A percentile compares a stretch with the other conserved stretches of the same genome.
Conservation (phyloP, 2,888 invertebrate genomes). For the Tethea ocularis region DNA sequence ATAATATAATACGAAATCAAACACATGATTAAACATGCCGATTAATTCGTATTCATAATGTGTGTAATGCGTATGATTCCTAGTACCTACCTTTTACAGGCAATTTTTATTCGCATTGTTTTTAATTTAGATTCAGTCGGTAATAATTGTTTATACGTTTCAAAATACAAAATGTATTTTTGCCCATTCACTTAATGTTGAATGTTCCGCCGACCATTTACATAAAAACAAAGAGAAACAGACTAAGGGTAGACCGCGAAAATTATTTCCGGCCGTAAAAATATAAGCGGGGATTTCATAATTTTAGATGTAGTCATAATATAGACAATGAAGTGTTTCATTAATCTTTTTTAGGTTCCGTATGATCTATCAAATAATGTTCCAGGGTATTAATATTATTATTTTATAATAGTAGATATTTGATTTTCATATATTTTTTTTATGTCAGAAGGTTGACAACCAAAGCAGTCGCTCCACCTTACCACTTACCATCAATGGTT, state of each 20-base stretch:
- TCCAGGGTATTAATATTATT: too few species aligned
- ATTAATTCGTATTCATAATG: too few species aligned
- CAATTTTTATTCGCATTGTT: background rate
- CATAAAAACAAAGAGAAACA: slow-evolving; percentile 48
- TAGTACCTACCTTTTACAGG: background rate
- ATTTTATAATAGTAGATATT: too few species aligned
- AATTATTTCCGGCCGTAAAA: slow-evolving; percentile 32
- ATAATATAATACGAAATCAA: too few species aligned
- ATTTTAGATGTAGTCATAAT: background rate
- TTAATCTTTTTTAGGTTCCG: background rate
- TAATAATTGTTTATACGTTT: slow-evolving; percentile 2
- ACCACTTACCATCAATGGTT: too few species aligned
- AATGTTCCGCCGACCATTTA: slow-evolving; percentile 42
- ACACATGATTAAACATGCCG: too few species aligned
- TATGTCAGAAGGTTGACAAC: too few species aligned
- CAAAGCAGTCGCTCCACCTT: too few species aligned
- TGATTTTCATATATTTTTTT: too few species aligned
- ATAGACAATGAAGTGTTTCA: background rate
- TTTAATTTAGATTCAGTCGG: background rate
- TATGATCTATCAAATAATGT: too few species aligned
- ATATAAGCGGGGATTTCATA: slow-evolving; percentile 15
- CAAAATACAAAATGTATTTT: slow-evolving; percentile 3
- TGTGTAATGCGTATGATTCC: background rate
- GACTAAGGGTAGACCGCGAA: slow-evolving; percentile 33
- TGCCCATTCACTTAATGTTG: slow-evolving; percentile 26